Conservation (phyloP, 1,140 invertebrate species). For the Homalodisca vitripennis region DNA sequence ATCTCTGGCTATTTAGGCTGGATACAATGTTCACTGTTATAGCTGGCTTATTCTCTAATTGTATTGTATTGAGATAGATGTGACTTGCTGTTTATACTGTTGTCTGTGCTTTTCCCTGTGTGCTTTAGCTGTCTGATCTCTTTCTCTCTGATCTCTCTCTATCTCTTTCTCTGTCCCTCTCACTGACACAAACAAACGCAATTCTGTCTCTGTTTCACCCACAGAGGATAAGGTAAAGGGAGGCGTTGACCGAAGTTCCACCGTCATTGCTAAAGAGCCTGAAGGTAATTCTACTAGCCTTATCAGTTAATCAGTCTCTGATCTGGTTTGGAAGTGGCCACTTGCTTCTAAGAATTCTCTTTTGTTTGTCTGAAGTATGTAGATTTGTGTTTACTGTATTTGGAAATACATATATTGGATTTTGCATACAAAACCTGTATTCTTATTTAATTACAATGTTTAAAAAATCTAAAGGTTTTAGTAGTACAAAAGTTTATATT, state of each 20-base stretch:
- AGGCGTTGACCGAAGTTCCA: conserved; percentile 88
- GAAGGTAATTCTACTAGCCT: conserved; percentile 64
- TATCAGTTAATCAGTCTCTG: not conserved
- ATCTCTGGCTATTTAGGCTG: too few species aligned
- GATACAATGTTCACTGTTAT: too few species aligned
- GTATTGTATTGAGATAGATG: too few species aligned
- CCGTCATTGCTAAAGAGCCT: conserved; percentile 91
- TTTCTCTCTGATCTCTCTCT: not conserved
- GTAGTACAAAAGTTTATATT: not conserved
- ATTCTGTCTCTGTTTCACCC: conserved; percentile 31
- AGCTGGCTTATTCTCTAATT: too few species aligned
- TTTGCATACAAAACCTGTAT: not conserved
- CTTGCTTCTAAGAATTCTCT: not conserved
- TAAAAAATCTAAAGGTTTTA: not conserved
- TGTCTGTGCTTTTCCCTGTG: conserved; percentile 27
- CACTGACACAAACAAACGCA: conserved; percentile 27
- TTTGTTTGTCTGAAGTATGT: too few species aligned
- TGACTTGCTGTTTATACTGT: too few species aligned
- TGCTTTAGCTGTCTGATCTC: conserved; percentile 15
- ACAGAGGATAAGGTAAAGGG: conserved; percentile 80
- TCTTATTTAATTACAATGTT: not conserved
- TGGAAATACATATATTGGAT: too few species aligned
- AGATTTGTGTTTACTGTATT: too few species aligned
- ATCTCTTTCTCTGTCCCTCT: conserved; percentile 18
- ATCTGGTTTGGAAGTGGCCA: conserved; percentile 16